These are phyloP conservation scores for Ametastegia equiseti DNA, from an alignment of 2,888 invertebrate genomes.

Conservation along the genomic window DNA sequence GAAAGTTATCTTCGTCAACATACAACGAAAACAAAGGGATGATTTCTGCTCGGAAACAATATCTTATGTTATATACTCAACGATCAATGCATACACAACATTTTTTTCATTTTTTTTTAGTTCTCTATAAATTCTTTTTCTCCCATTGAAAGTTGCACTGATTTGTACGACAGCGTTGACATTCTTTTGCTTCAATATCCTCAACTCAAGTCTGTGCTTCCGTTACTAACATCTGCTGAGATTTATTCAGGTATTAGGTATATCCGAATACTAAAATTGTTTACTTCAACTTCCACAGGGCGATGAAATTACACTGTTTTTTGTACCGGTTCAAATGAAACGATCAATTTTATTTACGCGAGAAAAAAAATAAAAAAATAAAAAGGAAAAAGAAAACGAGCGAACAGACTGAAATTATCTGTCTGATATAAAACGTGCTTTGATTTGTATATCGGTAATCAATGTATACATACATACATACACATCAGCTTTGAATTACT, in stretches of 20 bases:
- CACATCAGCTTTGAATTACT: not conserved
- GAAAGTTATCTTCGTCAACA: constrained; percentile 2
- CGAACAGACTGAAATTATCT: constrained; percentile 12
- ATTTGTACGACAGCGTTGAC: constrained; percentile 47
- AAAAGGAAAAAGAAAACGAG: too few species aligned
- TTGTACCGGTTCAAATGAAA: not conserved
- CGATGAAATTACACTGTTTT: constrained; percentile 23
- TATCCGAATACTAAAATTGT: not conserved
- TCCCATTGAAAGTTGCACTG: not conserved
- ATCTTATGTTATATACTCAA: constrained; percentile 27
- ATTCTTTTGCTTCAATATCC: constrained; percentile 47
- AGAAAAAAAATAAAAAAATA: too few species aligned
- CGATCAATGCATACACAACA: constrained; percentile 34
- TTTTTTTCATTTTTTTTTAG: not conserved
- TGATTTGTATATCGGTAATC: not conserved
- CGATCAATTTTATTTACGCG: not conserved
- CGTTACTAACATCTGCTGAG: constrained; percentile 48
- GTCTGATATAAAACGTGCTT: constrained; percentile 9
- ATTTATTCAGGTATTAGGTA: too few species aligned
- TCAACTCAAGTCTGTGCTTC: constrained; percentile 49
- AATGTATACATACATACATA: constrained; percentile 36
- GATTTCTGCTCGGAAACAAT: constrained; percentile 23
- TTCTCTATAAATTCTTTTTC: too few species aligned
- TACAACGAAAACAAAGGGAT: not conserved
- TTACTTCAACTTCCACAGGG: constrained; percentile 16